These are phyloP conservation scores for Popillia japonica DNA, from an alignment of 1,140 invertebrate genomes.

Conservation along the genomic window DNA sequence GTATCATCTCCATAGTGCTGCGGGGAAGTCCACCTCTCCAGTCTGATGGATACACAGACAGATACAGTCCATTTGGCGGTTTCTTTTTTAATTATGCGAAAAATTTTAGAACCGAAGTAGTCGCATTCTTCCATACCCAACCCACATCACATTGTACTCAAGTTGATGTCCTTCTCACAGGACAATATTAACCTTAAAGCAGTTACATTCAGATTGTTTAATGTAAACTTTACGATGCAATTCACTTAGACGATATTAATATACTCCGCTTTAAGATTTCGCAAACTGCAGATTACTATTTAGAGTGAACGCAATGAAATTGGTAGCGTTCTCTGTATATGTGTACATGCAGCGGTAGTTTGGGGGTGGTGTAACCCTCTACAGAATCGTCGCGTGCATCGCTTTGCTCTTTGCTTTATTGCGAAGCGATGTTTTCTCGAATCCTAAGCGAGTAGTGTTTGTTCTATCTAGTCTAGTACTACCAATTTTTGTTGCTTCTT, in stretches of 20 bases:
- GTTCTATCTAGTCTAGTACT: background rate
- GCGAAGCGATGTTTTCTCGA: conserved; percentile 23
- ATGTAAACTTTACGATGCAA: background rate
- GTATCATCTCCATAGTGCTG: too few species aligned
- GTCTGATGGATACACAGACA: too few species aligned
- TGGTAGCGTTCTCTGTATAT: background rate
- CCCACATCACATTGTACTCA: too few species aligned
- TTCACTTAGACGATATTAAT: conserved; percentile 5
- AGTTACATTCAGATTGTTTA: background rate
- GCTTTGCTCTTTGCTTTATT: conserved; percentile 27
- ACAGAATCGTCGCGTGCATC: background rate
- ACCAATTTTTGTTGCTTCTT: background rate
- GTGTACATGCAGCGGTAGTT: background rate
- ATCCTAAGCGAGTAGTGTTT: conserved; percentile 26
- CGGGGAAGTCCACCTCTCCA: too few species aligned
- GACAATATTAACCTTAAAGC: background rate
- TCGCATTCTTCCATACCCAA: too few species aligned
- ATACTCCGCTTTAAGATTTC: background rate
- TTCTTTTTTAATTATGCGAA: too few species aligned
- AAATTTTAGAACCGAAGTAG: too few species aligned
- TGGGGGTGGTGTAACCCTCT: background rate
- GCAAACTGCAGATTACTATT: background rate
- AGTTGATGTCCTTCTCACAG: background rate
- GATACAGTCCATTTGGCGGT: too few species aligned
- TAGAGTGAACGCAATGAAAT: background rate